Evolutionary conservation across 2,888 invertebrate genomes (phyloP), one percentile per base, ranked within the genome.

Genomic region (Heliconius erato): DNA sequence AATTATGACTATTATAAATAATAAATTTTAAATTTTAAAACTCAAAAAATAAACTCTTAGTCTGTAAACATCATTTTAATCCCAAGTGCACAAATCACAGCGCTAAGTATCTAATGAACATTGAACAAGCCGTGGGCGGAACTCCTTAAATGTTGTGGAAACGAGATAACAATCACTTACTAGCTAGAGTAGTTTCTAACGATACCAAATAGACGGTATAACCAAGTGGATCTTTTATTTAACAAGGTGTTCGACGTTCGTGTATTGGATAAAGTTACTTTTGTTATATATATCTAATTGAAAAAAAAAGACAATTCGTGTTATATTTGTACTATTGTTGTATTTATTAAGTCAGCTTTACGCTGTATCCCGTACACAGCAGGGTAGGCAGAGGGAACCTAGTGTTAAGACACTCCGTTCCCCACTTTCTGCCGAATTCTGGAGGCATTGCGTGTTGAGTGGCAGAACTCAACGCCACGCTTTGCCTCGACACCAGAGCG

Each of bases 141-240:
- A 59, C 76, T 76, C 76, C 76, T 76, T 76, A 78, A 76, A 79
- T 82, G 71, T 77, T 71, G 80, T 72, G 80, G 80, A 82, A 82
- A 77, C 77, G 16, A 81, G 78, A 80, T 80, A 78, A 77, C 80
- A 80, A 82, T 82, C 80, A 72, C 71, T 76, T 76, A 77, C 71
- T 7, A 40, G 76, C 76, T 49, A 63, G 71, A 77, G 65, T 82
- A 71, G 78, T 78, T 71, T n/a, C 69, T 65, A 78, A 78, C 77
- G 69, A 81, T 32, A 23, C 67, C 54, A 81, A 78, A 81, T 63
- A 54, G 71, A 81, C 32, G 49, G 32, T 28, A 49, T 44, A 71
- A 65, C 69, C 69, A 69, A 32, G 40, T 77, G 28, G 44, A 63
- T 71, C 19, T 12, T 71, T 67, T 67, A 78, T 28, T 49, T 44